Base-by-base conservation (phyloP, 2,888 invertebrate species). In the Tachina grossa region DNA sequence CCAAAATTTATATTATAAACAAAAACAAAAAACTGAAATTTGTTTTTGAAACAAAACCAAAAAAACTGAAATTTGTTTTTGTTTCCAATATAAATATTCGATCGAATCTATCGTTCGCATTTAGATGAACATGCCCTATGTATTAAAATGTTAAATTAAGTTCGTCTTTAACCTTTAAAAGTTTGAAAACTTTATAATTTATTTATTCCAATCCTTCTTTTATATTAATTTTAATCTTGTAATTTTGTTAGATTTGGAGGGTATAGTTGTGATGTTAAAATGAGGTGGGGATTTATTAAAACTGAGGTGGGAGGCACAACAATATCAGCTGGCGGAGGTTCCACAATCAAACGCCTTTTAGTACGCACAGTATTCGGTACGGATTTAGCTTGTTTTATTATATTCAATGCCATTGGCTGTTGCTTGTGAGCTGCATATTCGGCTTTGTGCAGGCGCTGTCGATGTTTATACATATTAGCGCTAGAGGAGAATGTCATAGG, bases 401-500 rank as follows among this genome's bases (percentile, higher is more conserved):
- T 91, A 76, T 91, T 91, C n/a, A 91, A 88, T 6, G 91, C 90
- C 76, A 89, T 80, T 5, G 91, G 91, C 61, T 91, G 91, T 76
- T 91, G 91, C 22, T 90, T 88, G 45, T 91, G 91, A 39, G 90
- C 89, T 76, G 90, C 91, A 91, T 91, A 92, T 79, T 91, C 90
- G 49, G 90, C 89, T 14, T 90, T 89, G 87, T 92, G 92, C 59
- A 90, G 83, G 13, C 92, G 91, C 84, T 92, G 92, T 4, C 91
- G 89, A 89, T 92, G 92, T 81, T 91, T 90, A 86, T 92, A 91
- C 91, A 92, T 91, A 87, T 92, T 92, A 71, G 91, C 91, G 82
- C 90, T 91, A 2, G 91, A 92, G 66, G 91, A 92, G 87, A 92
- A 92, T 9, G 91, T 92, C 88, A 90, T 92, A 8, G 92, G 90